phyloP scores from a whole-genome alignment of 2,113 vertebrate species.

The Macquaria australasica region DNA sequence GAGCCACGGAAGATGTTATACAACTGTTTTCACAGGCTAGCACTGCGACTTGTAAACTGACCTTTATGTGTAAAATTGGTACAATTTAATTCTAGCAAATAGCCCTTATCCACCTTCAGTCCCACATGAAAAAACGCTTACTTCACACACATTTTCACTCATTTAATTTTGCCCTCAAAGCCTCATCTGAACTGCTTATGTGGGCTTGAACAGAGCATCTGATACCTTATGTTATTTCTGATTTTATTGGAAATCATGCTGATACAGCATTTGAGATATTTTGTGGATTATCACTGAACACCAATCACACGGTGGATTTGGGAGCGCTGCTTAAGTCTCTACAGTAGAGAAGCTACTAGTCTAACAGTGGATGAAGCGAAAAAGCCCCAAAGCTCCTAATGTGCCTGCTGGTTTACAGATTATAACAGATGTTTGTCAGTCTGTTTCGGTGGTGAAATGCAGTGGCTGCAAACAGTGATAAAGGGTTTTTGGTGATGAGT shows the following conservation, averaged over 20 bases:
- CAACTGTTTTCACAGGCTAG: neutral
- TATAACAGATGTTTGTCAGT: slow-evolving; percentile 57
- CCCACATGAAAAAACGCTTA: neutral
- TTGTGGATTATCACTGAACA: slow-evolving; percentile 55
- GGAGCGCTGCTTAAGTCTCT: slow-evolving; percentile 32
- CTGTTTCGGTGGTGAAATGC: slow-evolving; percentile 25
- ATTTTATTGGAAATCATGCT: slow-evolving; percentile 48
- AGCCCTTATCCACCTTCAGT: neutral
- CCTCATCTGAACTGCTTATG: slow-evolving; percentile 44
- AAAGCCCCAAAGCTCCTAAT: slow-evolving; percentile 59
- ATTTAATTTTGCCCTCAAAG: slow-evolving; percentile 25
- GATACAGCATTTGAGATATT: slow-evolving; percentile 44
- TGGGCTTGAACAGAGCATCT: slow-evolving; percentile 16
- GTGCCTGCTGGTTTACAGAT: slow-evolving; percentile 60
- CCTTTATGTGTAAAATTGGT: neutral
- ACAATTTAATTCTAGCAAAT: neutral
- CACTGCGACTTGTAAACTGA: neutral
- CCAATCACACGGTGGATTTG: slow-evolving; percentile 66
- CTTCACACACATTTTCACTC: neutral
- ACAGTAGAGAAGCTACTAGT: slow-evolving; percentile 30
- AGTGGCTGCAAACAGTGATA: slow-evolving; percentile 40
- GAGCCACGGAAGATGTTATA: neutral
- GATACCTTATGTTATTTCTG: slow-evolving; percentile 11
- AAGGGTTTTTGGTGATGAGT: slow-evolving; percentile 32
- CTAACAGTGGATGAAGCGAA: slow-evolving; percentile 58